Evolutionary conservation across 2,888 invertebrate genomes (phyloP).

Genomic region (Tineola bisselliella): DNA sequence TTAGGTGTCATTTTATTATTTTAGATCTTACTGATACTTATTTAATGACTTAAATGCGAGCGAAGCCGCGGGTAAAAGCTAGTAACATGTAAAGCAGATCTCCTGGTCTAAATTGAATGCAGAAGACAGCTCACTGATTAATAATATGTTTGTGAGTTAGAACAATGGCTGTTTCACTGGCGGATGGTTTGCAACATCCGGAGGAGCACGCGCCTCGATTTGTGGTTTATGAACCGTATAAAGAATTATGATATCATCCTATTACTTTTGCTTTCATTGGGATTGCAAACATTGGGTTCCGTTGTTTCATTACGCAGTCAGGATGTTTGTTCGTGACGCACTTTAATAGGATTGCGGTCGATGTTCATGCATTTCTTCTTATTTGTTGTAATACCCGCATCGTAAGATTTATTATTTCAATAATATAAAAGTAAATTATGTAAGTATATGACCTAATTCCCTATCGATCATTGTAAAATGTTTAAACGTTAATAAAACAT

Average conservation of each 20-base stretch:
- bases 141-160: slow-evolving; percentile 23
- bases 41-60: no score
- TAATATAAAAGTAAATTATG: no score
- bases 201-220: slow-evolving; percentile 19
- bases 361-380: background rate
- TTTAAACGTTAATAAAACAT: no score
- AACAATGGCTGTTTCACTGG: slow-evolving; percentile 28
- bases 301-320: background rate
- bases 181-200: slow-evolving; percentile 37
- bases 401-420: background rate
- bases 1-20: no score
- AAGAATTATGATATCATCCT: background rate
- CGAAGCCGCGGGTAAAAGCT: no score
- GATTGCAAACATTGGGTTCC: background rate
- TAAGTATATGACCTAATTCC: no score
- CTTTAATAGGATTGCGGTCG: background rate
- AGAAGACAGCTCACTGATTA: slow-evolving; percentile 30
- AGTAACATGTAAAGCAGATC: background rate
- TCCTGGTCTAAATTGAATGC: background rate
- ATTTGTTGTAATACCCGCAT: background rate
- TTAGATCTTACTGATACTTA: no score
- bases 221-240: slow-evolving; percentile 4
- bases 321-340: background rate
- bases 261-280: slow-evolving; percentile 10
- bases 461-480: no score